phyloP scores from a whole-genome alignment of 53 echinoderm and acorn worm genomes.

The Henricia sp. region DNA sequence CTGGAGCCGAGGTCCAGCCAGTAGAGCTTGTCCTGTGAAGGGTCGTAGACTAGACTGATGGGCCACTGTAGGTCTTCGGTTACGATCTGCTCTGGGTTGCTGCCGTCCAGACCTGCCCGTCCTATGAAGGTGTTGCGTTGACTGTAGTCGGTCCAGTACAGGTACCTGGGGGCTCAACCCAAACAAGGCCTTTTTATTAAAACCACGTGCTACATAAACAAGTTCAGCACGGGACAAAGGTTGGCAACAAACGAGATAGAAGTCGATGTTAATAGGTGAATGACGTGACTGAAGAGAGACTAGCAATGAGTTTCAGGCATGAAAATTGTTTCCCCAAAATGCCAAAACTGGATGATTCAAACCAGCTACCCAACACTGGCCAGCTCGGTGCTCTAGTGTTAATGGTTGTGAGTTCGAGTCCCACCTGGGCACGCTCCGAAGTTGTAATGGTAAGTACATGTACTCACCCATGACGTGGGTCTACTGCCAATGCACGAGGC shows the following conservation, averaged over 20 bases:
- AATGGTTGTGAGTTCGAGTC: background rate
- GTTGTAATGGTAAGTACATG: background rate
- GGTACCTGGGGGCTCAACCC: background rate
- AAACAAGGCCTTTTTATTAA: background rate
- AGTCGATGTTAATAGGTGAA: too few relatives aligned
- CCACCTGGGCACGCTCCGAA: background rate
- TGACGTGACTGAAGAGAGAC: too few relatives aligned
- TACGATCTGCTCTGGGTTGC: constrained; percentile 32
- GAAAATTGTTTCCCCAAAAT: too few relatives aligned
- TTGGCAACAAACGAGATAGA: too few relatives aligned
- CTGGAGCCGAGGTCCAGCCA: constrained; percentile 31
- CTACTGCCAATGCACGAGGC: constrained; percentile 29
- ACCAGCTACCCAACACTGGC: too few relatives aligned
- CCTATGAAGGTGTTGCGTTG: constrained; percentile 3
- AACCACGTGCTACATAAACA: background rate
- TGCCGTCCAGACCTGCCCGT: constrained; percentile 47
- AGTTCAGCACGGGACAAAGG: background rate
- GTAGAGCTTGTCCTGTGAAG: constrained; percentile 24
- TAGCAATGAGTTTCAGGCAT: too few relatives aligned
- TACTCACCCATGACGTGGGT: constrained; percentile 44
- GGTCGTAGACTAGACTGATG: constrained; percentile 10
- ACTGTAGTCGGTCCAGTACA: constrained; percentile 46
- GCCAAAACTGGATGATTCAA: too few relatives aligned
- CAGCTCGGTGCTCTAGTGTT: background rate
- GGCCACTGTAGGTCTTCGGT: constrained; percentile 22